Conservation (phyloP, 1,140 invertebrate species). For the Lepidostoma basale region DNA sequence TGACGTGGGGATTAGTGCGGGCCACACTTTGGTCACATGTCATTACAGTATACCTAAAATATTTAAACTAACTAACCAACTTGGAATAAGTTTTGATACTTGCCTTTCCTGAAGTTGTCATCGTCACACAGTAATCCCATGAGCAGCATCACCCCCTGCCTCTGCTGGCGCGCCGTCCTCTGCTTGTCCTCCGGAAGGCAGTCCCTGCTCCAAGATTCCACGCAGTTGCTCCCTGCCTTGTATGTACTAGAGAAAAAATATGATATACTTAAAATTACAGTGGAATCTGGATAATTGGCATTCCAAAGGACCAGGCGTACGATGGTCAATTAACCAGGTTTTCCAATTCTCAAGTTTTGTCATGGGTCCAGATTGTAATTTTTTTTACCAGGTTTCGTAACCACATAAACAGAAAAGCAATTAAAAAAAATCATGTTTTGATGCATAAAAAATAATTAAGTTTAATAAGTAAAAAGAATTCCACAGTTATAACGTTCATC, state of each 20-base stretch:
- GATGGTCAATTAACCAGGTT: too few species aligned
- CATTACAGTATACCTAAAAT: background rate
- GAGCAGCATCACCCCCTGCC: conserved; percentile 23
- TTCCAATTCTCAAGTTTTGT: too few species aligned
- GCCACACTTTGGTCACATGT: background rate
- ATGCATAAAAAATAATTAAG: too few species aligned
- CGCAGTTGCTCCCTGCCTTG: conserved; percentile 29
- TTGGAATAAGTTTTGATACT: background rate
- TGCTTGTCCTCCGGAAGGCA: conserved; percentile 16
- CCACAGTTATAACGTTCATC: too few species aligned
- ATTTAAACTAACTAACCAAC: too few species aligned
- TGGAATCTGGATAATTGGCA: too few species aligned
- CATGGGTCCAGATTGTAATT: too few species aligned
- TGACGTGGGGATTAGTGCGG: background rate
- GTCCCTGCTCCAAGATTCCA: conserved; percentile 27
- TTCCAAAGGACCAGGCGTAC: too few species aligned
- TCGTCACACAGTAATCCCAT: conserved; percentile 35
- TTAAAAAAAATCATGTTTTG: too few species aligned
- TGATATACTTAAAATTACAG: too few species aligned
- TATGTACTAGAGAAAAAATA: conserved; percentile 16
- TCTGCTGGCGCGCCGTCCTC: conserved; percentile 8
- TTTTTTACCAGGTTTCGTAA: background rate
- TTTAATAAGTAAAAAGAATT: too few species aligned
- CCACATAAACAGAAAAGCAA: too few species aligned
- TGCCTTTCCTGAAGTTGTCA: conserved; percentile 29